Percentiles rank a stretch among this genome's conserved stretches.
These are phyloP conservation scores for Melanerpes formicivorus DNA, from an alignment of 2,113 vertebrate genomes.

Conservation along the genomic window DNA sequence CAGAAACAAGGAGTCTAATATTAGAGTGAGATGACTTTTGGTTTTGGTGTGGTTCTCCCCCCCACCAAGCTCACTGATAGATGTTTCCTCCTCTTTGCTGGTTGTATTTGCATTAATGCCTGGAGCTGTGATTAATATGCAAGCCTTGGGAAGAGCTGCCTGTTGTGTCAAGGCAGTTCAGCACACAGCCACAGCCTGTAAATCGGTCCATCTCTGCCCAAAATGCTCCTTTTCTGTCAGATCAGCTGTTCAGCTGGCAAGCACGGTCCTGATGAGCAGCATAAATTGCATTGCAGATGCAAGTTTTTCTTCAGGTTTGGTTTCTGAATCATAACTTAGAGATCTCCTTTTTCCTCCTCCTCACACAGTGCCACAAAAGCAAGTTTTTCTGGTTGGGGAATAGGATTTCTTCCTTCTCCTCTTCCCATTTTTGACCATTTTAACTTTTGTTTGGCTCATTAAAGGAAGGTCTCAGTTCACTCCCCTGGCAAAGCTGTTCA, in stretches of 20 bases:
- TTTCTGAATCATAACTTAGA: not conserved
- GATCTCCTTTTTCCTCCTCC: not conserved
- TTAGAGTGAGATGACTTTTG: not conserved
- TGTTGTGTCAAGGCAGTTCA: conserved; percentile 8
- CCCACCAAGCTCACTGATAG: not conserved
- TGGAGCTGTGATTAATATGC: not conserved
- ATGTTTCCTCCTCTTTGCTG: not conserved
- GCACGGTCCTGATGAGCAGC: not conserved
- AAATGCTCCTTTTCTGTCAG: conserved; percentile 46
- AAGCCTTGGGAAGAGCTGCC: conserved; percentile 16
- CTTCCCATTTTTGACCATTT: not conserved
- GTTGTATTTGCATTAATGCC: conserved; percentile 11
- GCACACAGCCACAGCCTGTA: not conserved
- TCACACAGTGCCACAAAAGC: not conserved
- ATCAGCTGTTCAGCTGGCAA: conserved; percentile 34
- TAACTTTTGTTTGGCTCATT: not conserved
- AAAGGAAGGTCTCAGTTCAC: not conserved
- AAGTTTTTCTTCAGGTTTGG: not conserved
- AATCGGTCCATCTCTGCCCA: conserved; percentile 26
- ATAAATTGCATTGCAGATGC: not conserved
- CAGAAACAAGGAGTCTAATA: not conserved
- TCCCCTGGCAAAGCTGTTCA: not conserved
- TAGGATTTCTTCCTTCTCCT: not conserved
- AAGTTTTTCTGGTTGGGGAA: not conserved
- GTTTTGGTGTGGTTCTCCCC: not conserved